A percentile compares a stretch with the other conserved stretches of the same genome.
These are phyloP conservation scores for Piaya cayana DNA, from an alignment of 2,113 vertebrate genomes.

Conservation along the genomic window DNA sequence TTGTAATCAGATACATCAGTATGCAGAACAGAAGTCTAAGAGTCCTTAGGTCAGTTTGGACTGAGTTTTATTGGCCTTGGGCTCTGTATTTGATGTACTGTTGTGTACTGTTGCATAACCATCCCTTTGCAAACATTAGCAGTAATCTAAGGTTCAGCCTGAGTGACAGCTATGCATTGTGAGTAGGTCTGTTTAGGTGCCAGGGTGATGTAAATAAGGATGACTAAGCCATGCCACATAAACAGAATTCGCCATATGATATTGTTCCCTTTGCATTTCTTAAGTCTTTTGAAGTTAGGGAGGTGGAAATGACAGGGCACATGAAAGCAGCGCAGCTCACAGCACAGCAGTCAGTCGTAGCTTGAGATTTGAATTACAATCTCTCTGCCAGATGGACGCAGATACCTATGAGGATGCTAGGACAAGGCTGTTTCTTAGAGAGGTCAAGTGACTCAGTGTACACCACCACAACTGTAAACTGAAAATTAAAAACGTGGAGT, in stretches of 20 bases:
- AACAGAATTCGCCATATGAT: constrained; percentile 52
- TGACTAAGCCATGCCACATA: constrained; percentile 19
- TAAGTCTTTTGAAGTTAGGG: constrained; percentile 45
- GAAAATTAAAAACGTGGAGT: constrained; percentile 48
- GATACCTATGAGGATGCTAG: constrained; percentile 42
- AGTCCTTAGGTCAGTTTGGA: constrained; percentile 5
- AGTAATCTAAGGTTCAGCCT: constrained; percentile 5
- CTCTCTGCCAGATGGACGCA: constrained; percentile 57
- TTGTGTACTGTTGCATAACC: background rate
- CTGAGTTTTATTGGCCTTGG: background rate
- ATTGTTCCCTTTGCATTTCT: constrained; percentile 42
- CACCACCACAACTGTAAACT: constrained; percentile 38
- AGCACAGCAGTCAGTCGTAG: constrained; percentile 44
- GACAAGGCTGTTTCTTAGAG: constrained; percentile 32
- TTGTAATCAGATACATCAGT: background rate
- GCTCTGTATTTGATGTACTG: background rate
- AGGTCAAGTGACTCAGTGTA: constrained; percentile 42
- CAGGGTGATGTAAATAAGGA: constrained; percentile 18
- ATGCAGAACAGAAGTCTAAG: constrained; percentile 9
- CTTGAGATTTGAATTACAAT: constrained; percentile 57
- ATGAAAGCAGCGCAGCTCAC: constrained; percentile 23
- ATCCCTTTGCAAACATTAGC: background rate
- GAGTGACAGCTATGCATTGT: background rate
- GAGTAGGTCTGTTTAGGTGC: constrained; percentile 36
- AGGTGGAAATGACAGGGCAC: constrained; percentile 10